Evolutionary conservation across 64 coral and sea anemone species (phyloP), one percentile per base, ranked within the genome.

Genomic region (Porites lutea): DNA sequence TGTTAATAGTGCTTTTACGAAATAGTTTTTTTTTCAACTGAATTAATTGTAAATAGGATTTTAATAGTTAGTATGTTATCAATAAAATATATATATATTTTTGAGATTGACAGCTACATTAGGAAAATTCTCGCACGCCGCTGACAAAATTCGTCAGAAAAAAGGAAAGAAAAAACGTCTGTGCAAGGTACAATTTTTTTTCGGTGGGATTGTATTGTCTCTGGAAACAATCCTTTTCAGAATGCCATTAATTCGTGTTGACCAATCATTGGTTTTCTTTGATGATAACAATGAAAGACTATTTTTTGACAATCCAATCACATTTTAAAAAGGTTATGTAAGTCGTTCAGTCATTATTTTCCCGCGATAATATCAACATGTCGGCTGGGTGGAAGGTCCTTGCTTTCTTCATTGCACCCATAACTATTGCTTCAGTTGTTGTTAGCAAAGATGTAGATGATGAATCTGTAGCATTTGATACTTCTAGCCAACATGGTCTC

Each of bases 381-480:
- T 87, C 87, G 23, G 79, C 37, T 21, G 2, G 13, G 4, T 6
- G 63, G 48, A 58, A 2, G 19, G 4, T 19, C 7, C 0, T 64
- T 48, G 23, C 53, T 59, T 46, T 23, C 59, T 65, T 89, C 73
- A 44, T 94, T 4, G 21, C 71, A 11, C 2, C 48, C 12, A 73
- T 52, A n/a, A 53, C n/a, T 79, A 52, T 65, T 63, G 12, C 47
- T 6, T 91, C 65, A 8, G 52, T 78, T 47, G 54, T 49, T 91
- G n/a, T 59, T 18, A 75, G 71, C 55, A 50, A 48, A 67, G 95
- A 97, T 91, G 15, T 74, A 13, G 81, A 89, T 22, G 95, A 97
- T 68, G 95, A 94, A 49, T 74, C 63, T 60, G 82, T 94, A 79
- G 95, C 95, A 48, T 97, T 94, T 83, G 88, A 74, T 13, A 94